Evolutionary conservation across 2,888 invertebrate genomes (phyloP), one percentile per base, ranked within the genome.

Genomic region (Nemoura dubitans): DNA sequence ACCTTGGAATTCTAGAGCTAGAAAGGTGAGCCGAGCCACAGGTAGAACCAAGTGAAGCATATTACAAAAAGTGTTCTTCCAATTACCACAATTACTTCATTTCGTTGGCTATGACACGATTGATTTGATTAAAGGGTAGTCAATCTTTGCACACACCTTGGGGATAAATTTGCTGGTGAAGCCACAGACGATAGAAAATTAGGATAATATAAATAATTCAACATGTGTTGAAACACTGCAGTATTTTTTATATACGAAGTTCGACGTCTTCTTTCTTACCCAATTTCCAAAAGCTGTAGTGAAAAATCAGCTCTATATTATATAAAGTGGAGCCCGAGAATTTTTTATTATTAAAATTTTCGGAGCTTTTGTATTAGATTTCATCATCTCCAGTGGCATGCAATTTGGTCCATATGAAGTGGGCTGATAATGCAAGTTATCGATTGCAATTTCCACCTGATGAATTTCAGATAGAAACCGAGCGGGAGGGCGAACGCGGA

Each of bases 141-240:
- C 36, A 3, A 36, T 36, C 36, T 36, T 36, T 36, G 36, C 36
- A 36, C 21, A n/a, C n/a, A n/a, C 76, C 76, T 3, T 5, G 25
- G 76, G 76, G 76, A 76, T n/a, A 16, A 76, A 76, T 76, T 76
- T 78, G 78, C 26, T 21, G 78, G 78, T 27, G 7, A 14, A 78
- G 78, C 78, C 28, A 3, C 26, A 78, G 78, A 27, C 26, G 78
- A 78, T 78, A 78, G 78, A 6, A 78, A 78, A 30, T 81, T 29
- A 81, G 81, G 28, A 81, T n/a, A n/a, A n/a, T 21, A 81, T 81
- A 81, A 81, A 81, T 81, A 81, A 81, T 81, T 81, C 81, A 28
- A 30, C 81, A 2, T 29, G n/a, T 7, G 30, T n/a, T 28, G 30
- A 28, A 16, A 30, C 14, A 81, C 28, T n/a, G 29, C 30, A n/a